Percentiles rank a stretch among this genome's conserved stretches.
phyloP scores from a whole-genome alignment of 2,113 vertebrate genomes.

The Girardinichthys multiradiatus region DNA sequence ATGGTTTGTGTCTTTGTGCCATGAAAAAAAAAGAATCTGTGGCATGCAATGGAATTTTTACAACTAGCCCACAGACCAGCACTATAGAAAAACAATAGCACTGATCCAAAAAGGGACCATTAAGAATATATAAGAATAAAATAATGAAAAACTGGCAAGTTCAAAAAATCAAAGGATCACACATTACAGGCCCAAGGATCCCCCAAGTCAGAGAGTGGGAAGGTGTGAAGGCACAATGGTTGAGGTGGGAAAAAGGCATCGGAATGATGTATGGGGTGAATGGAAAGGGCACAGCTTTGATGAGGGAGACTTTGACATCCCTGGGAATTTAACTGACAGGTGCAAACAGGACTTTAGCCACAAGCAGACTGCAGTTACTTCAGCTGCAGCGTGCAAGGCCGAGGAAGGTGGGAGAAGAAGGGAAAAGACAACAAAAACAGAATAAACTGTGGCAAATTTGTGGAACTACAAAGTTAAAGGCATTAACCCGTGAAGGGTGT shows the following conservation, averaged over 20 bases:
- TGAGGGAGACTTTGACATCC: slow-evolving; percentile 28
- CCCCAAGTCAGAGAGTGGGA: background rate
- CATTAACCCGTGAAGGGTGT: slow-evolving; percentile 25
- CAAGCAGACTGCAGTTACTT: slow-evolving; percentile 79
- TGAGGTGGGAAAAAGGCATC: slow-evolving; percentile 15
- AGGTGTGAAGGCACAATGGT: slow-evolving; percentile 6
- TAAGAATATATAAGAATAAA: slow-evolving; percentile 19
- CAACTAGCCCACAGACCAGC: slow-evolving; percentile 18
- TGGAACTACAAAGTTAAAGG: slow-evolving; percentile 58
- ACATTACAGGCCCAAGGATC: slow-evolving; percentile 43
- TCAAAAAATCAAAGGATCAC: background rate
- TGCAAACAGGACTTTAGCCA: slow-evolving; percentile 79
- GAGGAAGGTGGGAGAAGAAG: background rate
- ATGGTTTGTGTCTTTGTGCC: slow-evolving; percentile 55
- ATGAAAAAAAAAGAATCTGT: slow-evolving; percentile 13
- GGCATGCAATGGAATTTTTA: slow-evolving; percentile 60
- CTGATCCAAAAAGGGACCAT: background rate
- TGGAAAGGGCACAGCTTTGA: slow-evolving; percentile 6
- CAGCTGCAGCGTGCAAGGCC: slow-evolving; percentile 37
- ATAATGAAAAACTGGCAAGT: background rate
- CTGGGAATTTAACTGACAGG: slow-evolving; percentile 71
- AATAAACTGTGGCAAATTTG: slow-evolving; percentile 73
- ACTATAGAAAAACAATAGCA: slow-evolving; percentile 34
- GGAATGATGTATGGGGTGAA: slow-evolving; percentile 29
- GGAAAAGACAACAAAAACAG: slow-evolving; percentile 53